phyloP scores from a whole-genome alignment of 2,797 vertebrate species.

The Danio kyathit region DNA sequence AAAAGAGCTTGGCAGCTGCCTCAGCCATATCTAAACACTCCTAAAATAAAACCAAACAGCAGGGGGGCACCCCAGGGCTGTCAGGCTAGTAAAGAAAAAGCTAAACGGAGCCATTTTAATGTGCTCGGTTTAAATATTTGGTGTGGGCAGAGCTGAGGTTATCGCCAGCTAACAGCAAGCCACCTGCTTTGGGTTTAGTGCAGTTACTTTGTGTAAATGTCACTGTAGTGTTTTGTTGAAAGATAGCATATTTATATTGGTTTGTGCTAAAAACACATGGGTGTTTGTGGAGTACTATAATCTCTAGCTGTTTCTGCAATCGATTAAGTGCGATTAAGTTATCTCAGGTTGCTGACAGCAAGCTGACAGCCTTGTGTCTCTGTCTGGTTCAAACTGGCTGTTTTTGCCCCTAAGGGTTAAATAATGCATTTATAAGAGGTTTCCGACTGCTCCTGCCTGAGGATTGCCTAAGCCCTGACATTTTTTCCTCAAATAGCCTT shows the following conservation, averaged over 20 bases:
- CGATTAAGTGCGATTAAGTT: not conserved
- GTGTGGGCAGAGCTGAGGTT: slow-evolving; percentile 1
- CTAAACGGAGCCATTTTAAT: slow-evolving; percentile 1
- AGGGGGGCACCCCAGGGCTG: slow-evolving; percentile 1
- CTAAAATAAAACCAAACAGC: slow-evolving; percentile 31
- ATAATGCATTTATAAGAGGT: slow-evolving; percentile 2
- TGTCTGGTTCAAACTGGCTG: not conserved
- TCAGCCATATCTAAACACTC: slow-evolving; percentile 33
- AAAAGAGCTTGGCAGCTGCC: slow-evolving; percentile 37
- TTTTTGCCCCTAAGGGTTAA: not conserved
- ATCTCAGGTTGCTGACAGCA: not conserved
- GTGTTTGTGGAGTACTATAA: not conserved
- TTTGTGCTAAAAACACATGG: not conserved
- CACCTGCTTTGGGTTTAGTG: not conserved
- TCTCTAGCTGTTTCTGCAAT: not conserved
- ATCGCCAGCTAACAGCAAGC: slow-evolving; percentile 25
- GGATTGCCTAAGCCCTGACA: not conserved
- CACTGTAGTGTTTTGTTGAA: not conserved
- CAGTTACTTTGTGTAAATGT: slow-evolving; percentile 15
- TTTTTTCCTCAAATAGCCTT: slow-evolving; percentile 23
- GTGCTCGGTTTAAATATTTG: slow-evolving; percentile 41
- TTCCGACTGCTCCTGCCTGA: not conserved
- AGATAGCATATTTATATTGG: not conserved
- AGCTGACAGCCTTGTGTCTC: not conserved
- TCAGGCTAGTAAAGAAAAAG: slow-evolving; percentile 15